A percentile compares a stretch with the other conserved stretches of the same genome.
phyloP scores from a whole-genome alignment of 2,797 vertebrate genomes.

The Micropoecilia bifurca region DNA sequence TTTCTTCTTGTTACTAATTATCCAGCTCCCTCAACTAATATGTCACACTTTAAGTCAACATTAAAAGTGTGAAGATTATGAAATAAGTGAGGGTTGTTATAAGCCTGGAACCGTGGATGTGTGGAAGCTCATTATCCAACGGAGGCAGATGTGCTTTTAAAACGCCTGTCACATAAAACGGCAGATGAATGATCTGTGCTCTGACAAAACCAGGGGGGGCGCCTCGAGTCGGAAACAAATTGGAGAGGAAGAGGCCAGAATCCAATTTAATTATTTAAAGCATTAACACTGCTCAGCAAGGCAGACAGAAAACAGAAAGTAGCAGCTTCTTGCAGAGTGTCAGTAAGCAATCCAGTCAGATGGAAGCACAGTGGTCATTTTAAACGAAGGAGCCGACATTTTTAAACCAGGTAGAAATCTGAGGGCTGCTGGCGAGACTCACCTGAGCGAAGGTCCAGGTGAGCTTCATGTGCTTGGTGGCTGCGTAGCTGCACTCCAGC shows the following conservation, averaged over 20 bases:
- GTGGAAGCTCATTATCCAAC: conserved; percentile 55
- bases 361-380: conserved; percentile 11
- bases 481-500: conserved; percentile 95
- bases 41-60: conserved; percentile 43
- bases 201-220: conserved; percentile 6
- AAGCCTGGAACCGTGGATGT: conserved; percentile 40
- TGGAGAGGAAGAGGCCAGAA: not conserved
- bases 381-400: not conserved
- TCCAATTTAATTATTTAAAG: not conserved
- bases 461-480: conserved; percentile 95
- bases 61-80: conserved; percentile 46
- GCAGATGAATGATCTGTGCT: conserved; percentile 25
- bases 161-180: conserved; percentile 17
- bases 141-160: conserved; percentile 24
- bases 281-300: not conserved
- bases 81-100: conserved; percentile 49
- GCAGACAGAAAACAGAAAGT: conserved; percentile 10
- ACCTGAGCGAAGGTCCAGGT: conserved; percentile 96
- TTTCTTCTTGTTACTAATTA: conserved; percentile 51
- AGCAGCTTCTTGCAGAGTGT: not conserved
- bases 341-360: conserved; percentile 12
- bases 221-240: conserved; percentile 16
- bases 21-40: conserved; percentile 44
- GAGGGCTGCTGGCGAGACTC: conserved; percentile 22
- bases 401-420: not conserved